Percentiles rank a stretch among this genome's conserved stretches.
Conservation (phyloP, 2,113 vertebrate genomes). For the Ornithorhynchus anatinus region DNA sequence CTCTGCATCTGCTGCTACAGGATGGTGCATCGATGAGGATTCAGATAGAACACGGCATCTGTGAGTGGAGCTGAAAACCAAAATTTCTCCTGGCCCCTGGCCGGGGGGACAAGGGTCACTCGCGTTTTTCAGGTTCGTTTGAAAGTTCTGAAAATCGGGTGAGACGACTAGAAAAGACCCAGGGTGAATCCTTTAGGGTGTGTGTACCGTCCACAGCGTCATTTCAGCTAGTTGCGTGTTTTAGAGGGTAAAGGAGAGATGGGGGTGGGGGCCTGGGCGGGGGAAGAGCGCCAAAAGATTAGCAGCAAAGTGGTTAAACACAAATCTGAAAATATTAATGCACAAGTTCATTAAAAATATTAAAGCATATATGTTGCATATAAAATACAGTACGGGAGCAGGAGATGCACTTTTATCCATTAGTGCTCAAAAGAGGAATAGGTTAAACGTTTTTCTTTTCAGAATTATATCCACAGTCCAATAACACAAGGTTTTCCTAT, state of each 20-base stretch:
- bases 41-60: not conserved
- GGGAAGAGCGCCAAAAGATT: constrained; percentile 74
- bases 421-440: constrained; percentile 83
- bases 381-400: constrained; percentile 93
- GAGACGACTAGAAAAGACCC: constrained; percentile 27
- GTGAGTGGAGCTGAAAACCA: constrained; percentile 36
- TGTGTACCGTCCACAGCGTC: too few relatives aligned
- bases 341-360: constrained; percentile 66
- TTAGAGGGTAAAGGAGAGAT: constrained; percentile 61
- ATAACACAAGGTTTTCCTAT: constrained; percentile 78
- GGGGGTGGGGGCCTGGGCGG: constrained; percentile 40
- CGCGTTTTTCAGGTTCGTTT: not conserved
- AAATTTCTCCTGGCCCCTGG: too few relatives aligned
- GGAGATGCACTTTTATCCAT: constrained; percentile 82
- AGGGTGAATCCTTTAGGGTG: too few relatives aligned
- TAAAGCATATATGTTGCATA: constrained; percentile 81
- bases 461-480: constrained; percentile 70
- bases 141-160: not conserved
- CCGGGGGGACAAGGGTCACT: too few relatives aligned
- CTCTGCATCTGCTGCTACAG: constrained; percentile 9
- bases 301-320: constrained; percentile 90
- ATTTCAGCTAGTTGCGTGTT: too few relatives aligned
- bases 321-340: constrained; percentile 79
- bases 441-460: constrained; percentile 76
- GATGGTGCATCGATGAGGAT: constrained; percentile 1